A percentile compares a stretch with the other conserved stretches of the same genome.
Conservation (phyloP, 2,113 vertebrate species). For the Nesoenas mayeri region DNA sequence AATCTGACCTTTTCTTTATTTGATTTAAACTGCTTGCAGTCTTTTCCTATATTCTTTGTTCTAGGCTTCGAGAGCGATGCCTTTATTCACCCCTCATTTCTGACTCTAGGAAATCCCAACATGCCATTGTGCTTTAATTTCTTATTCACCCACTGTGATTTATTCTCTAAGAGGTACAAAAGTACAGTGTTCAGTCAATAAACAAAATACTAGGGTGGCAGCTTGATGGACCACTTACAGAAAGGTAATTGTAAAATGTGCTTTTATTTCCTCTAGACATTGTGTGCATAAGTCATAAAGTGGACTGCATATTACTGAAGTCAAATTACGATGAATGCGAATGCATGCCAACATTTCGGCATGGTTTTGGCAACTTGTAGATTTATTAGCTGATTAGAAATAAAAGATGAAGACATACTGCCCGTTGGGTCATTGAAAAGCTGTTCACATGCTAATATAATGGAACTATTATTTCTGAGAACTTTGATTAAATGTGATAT, state of each 20-base stretch:
- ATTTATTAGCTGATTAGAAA: slow-evolving; percentile 65
- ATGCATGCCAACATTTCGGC: neutral
- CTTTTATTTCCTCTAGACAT: slow-evolving; percentile 25
- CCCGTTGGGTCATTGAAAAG: slow-evolving; percentile 23
- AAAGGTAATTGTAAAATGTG: slow-evolving; percentile 1
- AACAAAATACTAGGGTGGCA: slow-evolving; percentile 45
- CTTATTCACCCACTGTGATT: neutral
- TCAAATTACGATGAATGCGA: slow-evolving; percentile 57
- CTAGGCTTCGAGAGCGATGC: neutral
- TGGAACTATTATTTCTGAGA: slow-evolving; percentile 64
- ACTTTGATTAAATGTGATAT: slow-evolving; percentile 52
- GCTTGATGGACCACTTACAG: slow-evolving; percentile 27
- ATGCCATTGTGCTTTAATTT: slow-evolving; percentile 4
- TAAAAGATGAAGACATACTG: slow-evolving; percentile 62
- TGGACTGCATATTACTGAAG: slow-evolving; percentile 18
- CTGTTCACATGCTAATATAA: slow-evolving; percentile 66
- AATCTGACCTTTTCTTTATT: neutral
- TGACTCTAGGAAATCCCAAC: neutral
- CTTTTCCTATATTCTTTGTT: neutral
- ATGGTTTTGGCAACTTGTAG: neutral
- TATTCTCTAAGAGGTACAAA: slow-evolving; percentile 31
- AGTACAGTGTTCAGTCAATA: slow-evolving; percentile 26
- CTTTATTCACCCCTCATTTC: neutral
- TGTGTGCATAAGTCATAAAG: neutral
- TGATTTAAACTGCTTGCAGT: neutral